Evolutionary conservation across 2,113 vertebrate genomes (phyloP).

Genomic region (Stictonetta naevosa): DNA sequence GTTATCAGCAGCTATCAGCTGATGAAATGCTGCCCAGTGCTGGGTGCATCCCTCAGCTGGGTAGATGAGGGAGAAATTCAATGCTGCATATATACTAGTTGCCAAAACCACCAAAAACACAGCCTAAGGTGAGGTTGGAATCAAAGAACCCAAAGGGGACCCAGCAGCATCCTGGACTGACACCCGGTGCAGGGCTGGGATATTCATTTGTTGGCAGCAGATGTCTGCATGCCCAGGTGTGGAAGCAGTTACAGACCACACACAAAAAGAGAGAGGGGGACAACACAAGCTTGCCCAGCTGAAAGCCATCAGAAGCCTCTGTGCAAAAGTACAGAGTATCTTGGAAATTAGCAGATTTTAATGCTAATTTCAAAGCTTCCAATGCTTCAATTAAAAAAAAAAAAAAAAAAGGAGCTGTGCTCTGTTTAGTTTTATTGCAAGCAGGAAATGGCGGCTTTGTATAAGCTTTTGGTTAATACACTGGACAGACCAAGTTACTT

Average conservation of each 20-base stretch:
- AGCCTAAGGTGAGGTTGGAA: not conserved
- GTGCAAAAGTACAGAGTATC: not conserved
- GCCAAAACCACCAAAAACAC: not conserved
- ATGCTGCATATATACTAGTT: accelerated
- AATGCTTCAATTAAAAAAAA: too few species aligned
- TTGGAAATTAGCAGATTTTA: not conserved
- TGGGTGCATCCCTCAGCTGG: not conserved
- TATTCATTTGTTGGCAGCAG: not conserved
- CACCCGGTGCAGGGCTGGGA: not conserved
- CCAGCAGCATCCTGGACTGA: not conserved
- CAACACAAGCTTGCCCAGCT: not conserved
- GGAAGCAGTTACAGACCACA: not conserved
- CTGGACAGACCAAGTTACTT: not conserved
- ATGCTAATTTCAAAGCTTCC: too few species aligned
- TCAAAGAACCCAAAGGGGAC: not conserved
- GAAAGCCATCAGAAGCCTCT: not conserved
- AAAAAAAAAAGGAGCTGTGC: not conserved
- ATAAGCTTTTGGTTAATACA: not conserved
- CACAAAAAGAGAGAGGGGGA: not conserved
- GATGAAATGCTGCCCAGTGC: not conserved
- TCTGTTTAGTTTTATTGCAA: not conserved
- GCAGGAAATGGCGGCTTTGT: not conserved
- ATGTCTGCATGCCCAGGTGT: not conserved
- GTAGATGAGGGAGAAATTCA: not conserved
- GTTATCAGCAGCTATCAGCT: not conserved